These are phyloP conservation scores for Zygothrica quintamaculata DNA, from an alignment of 2,888 invertebrate species.

Conservation along the genomic window DNA sequence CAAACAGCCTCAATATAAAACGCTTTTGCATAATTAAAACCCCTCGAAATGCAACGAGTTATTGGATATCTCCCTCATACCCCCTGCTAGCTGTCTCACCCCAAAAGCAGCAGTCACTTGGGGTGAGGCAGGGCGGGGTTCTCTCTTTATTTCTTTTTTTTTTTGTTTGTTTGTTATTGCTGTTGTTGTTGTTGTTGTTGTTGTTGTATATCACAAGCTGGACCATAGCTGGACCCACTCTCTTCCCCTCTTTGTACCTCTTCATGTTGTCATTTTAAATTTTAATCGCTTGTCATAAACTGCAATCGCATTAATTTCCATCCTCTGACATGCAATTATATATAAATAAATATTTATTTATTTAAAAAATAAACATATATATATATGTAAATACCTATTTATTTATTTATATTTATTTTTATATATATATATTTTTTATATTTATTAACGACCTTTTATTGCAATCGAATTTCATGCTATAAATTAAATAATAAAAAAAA, in stretches of 20 bases:
- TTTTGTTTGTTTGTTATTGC: too few species aligned
- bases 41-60: constrained; percentile 35
- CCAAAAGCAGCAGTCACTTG: too few species aligned
- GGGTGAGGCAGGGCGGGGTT: background rate
- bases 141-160: too few species aligned
- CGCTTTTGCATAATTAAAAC: constrained; percentile 59
- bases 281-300: constrained; percentile 79
- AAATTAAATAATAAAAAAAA: constrained; percentile 54
- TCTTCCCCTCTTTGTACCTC: background rate
- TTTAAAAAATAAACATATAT: constrained; percentile 26
- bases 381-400: constrained; percentile 66
- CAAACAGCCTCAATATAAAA: constrained; percentile 20
- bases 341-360: constrained; percentile 75
- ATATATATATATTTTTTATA: constrained; percentile 1
- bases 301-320: constrained; percentile 76
- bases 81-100: background rate
- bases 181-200: too few species aligned
- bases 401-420: constrained; percentile 50
- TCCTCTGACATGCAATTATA: constrained; percentile 69
- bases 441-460: constrained; percentile 29
- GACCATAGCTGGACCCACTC: too few species aligned
- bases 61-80: constrained; percentile 7
- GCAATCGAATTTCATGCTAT: constrained; percentile 20
- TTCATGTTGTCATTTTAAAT: constrained; percentile 48
- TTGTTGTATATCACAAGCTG: too few species aligned